Conservation (phyloP, 2,113 vertebrate genomes). For the Callithrix jacchus region DNA sequence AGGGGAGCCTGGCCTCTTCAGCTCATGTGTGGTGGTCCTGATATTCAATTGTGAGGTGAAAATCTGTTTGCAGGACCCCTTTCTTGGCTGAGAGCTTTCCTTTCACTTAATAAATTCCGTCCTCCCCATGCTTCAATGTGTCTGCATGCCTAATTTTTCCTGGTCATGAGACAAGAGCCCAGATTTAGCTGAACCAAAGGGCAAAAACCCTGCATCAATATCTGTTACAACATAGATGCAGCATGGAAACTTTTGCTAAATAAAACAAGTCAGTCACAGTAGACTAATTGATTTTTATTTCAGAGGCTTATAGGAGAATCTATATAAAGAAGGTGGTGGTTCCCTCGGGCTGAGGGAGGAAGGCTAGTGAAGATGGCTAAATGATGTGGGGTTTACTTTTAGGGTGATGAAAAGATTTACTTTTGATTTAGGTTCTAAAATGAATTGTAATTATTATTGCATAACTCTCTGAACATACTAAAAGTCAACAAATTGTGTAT, state of each 20-base stretch:
- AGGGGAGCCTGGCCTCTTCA: no score
- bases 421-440: neutral
- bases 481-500: neutral
- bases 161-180: no score
- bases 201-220: neutral
- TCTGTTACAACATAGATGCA: neutral
- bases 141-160: no score
- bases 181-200: no score
- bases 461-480: neutral
- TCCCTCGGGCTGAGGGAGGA: neutral
- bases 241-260: neutral
- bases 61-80: no score
- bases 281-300: neutral
- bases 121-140: no score
- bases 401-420: neutral
- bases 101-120: no score
- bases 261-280: neutral
- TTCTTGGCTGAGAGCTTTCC: no score
- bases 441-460: neutral
- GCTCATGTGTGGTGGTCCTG: no score
- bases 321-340: neutral
- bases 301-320: no score
- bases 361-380: neutral
- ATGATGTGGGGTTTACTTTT: neutral
- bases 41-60: no score